These are phyloP conservation scores for Loriculus beryllinus DNA, from an alignment of 2,797 vertebrate genomes.

Conservation along the genomic window DNA sequence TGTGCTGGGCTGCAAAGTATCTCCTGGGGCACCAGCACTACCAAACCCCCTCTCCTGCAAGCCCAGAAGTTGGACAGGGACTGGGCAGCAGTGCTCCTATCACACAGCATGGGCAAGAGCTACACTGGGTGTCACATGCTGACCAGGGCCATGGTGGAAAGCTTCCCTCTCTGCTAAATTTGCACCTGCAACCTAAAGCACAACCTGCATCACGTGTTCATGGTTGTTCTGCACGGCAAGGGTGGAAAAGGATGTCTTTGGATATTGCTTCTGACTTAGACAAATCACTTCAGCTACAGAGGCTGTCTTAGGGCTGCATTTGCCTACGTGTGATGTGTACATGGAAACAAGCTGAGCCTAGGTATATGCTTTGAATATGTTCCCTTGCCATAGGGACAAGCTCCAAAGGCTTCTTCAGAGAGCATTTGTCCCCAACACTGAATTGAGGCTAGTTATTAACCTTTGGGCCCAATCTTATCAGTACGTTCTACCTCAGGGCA, in stretches of 20 bases:
- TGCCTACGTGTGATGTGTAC: not conserved
- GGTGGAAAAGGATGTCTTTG: not conserved
- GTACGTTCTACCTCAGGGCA: not conserved
- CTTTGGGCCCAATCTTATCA: not conserved
- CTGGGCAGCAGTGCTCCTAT: fast-evolving
- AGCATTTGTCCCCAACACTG: not conserved
- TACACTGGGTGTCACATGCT: fast-evolving
- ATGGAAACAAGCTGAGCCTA: not conserved
- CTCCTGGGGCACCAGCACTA: not conserved
- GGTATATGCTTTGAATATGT: not conserved
- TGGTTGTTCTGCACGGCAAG: not conserved
- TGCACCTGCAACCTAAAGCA: not conserved
- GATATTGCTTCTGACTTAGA: constrained; percentile 21
- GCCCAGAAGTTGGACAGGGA: not conserved
- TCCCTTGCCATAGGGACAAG: fast-evolving
- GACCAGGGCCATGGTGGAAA: not conserved
- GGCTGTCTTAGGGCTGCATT: not conserved
- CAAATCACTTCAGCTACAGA: not conserved
- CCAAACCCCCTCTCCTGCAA: not conserved
- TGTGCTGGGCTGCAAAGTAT: not conserved
- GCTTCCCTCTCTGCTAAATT: not conserved
- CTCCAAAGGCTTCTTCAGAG: not conserved
- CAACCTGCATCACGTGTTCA: not conserved
- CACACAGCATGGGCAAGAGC: fast-evolving
- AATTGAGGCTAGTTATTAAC: not conserved